A percentile compares a stretch with the other conserved stretches of the same genome.
These are phyloP conservation scores for Diabrotica undecimpunctata DNA, from an alignment of 1,140 invertebrate genomes.

Conservation along the genomic window DNA sequence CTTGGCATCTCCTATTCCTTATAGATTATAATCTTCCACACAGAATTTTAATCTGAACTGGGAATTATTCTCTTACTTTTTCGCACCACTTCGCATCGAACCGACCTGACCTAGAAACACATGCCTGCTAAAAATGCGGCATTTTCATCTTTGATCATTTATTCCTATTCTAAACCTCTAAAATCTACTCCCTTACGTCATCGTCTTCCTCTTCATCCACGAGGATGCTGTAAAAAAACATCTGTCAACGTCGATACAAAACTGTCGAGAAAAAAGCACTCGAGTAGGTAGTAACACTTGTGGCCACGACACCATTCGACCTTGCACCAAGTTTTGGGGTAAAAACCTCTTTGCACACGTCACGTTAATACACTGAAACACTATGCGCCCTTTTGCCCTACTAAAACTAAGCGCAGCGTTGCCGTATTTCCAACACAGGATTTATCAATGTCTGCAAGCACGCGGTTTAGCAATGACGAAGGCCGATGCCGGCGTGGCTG, in stretches of 20 bases:
- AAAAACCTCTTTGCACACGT: not conserved
- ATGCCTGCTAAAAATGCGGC: not conserved
- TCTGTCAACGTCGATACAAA: not conserved
- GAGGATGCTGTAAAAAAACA: not conserved
- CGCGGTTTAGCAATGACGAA: not conserved
- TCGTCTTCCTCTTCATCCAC: conserved; percentile 1
- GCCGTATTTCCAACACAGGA: not conserved
- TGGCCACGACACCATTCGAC: not conserved
- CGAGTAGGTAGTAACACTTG: no score
- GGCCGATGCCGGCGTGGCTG: no score
- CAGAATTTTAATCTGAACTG: no score
- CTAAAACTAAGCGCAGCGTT: not conserved
- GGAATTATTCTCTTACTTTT: no score
- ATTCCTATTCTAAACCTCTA: not conserved
- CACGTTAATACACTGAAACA: not conserved
- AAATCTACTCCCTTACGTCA: not conserved
- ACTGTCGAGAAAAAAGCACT: no score
- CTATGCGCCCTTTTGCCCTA: not conserved
- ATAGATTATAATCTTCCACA: no score
- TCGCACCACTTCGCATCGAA: not conserved
- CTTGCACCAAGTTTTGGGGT: conserved; percentile 1
- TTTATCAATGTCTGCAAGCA: not conserved
- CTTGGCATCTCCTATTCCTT: no score
- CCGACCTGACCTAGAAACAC: not conserved
- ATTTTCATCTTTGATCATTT: not conserved